Base-by-base conservation (phyloP, 2,113 vertebrate species). In the Chaetorhynchus papuensis region DNA sequence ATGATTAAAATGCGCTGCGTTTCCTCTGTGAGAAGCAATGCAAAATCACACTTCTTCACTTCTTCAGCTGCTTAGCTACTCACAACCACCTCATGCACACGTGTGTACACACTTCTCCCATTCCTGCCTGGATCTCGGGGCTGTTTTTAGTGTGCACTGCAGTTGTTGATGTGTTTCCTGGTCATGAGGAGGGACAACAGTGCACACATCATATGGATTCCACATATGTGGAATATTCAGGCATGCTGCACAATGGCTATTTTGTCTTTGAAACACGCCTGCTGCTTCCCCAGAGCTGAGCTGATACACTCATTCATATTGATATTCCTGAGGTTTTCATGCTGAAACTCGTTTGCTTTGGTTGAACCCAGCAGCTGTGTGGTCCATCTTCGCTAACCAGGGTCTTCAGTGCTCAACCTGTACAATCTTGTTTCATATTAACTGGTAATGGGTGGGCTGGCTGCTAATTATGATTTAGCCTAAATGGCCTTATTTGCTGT, bases 41-140 rank as follows among this genome's bases (percentile, higher is more conserved):
- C 6, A 78, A 57, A 90, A 78, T 41, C 41, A 15, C 15, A 53
- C 2, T 9, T 71, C n/a, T 57, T 2, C n/a, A 14, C 24, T 57
- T 87, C 54, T 69, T 65, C 60, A 61, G 21, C 37, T 69, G 39
- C 14, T 69, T 35, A 44, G 31, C 31, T 66, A 6, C 49, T 63
- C 23, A 13, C 24, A 54, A 0, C 7, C 54, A 12, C 45, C 26
- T 44, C 59, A 12, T 37, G 47, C 28, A 49, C 30, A 11, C 0
- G 1, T 56, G 57, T 42, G 50, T 18, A 8, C 22, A 22, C 15
- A 3, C 3, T 2, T 24, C 37, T 53, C 59, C 16, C 2, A 1
- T 31, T 71, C 56, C 52, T 79, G 56, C 31, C 54, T 61, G 53
- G 50, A 61, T 17, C 12, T 49, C 4, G 2, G 33, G 20, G 23